phyloP scores from a whole-genome alignment of 2,888 invertebrate genomes.

The Malthinus seriepunctatus region DNA sequence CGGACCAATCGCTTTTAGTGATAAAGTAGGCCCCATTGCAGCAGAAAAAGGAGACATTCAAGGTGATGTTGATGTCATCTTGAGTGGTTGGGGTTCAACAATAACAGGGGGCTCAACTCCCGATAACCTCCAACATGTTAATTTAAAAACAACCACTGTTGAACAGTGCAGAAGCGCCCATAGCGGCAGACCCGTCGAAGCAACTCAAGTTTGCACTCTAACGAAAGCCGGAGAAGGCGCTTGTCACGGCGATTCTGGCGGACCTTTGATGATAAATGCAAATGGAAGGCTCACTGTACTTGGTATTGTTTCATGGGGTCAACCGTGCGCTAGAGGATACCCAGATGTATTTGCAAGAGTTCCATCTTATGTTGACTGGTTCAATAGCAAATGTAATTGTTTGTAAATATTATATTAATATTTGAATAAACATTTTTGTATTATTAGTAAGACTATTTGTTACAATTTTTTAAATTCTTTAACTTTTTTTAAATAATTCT shows the following conservation, averaged over 20 bases:
- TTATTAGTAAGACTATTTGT: too few species aligned
- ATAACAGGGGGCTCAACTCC: constrained; percentile 53
- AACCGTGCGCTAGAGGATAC: constrained; percentile 56
- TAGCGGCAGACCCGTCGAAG: constrained; percentile 46
- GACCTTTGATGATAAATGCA: constrained; percentile 53
- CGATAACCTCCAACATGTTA: constrained; percentile 60
- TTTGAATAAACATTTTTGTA: constrained; percentile 51
- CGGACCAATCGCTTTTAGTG: constrained; percentile 21
- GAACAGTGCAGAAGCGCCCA: constrained; percentile 50
- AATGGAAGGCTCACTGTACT: constrained; percentile 41
- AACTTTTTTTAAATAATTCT: too few species aligned
- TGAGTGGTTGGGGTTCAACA: constrained; percentile 28
- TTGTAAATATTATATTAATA: constrained; percentile 39
- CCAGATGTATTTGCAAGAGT: constrained; percentile 54
- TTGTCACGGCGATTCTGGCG: constrained; percentile 60
- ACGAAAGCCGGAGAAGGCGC: constrained; percentile 64
- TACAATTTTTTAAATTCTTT: too few species aligned
- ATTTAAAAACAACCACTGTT: constrained; percentile 56
- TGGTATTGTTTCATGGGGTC: constrained; percentile 62
- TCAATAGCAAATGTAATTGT: constrained; percentile 22
- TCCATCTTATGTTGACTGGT: constrained; percentile 50
- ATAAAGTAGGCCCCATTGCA: constrained; percentile 18
- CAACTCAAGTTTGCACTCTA: constrained; percentile 62
- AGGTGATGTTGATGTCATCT: constrained; percentile 6
- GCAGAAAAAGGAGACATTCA: constrained; percentile 13